Conservation (phyloP, 2,113 vertebrate genomes). For the Percopsis transmontana region DNA sequence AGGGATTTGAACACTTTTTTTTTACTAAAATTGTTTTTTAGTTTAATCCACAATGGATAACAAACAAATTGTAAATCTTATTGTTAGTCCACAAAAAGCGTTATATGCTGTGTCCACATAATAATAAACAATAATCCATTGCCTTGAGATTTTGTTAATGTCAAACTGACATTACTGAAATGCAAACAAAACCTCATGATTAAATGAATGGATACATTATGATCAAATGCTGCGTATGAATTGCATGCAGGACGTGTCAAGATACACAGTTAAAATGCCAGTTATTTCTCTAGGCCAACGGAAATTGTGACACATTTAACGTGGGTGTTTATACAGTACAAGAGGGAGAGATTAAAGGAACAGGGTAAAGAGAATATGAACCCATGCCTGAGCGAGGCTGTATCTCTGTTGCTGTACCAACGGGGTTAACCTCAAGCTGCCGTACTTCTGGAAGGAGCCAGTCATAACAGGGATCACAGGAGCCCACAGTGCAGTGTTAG, state of each 20-base stretch:
- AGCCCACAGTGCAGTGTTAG: constrained; percentile 16
- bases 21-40: too few relatives aligned
- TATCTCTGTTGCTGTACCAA: constrained; percentile 37
- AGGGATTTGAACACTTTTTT: too few relatives aligned
- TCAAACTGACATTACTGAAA: too few relatives aligned
- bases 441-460: constrained; percentile 16
- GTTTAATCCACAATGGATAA: too few relatives aligned
- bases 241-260: neutral
- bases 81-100: too few relatives aligned
- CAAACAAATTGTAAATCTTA: too few relatives aligned
- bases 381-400: neutral
- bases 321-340: neutral
- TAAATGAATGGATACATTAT: too few relatives aligned
- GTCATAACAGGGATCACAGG: constrained; percentile 33
- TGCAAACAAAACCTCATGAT: too few relatives aligned
- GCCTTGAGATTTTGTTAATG: too few relatives aligned
- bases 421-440: constrained; percentile 51
- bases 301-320: neutral
- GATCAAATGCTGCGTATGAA: too few relatives aligned
- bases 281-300: neutral
- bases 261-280: neutral
- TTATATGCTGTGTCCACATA: too few relatives aligned
- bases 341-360: neutral
- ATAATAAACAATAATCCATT: too few relatives aligned
- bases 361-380: neutral